These are phyloP conservation scores for Cheiracanthium punctorium DNA, from an alignment of 2,888 invertebrate species.

Conservation along the genomic window DNA sequence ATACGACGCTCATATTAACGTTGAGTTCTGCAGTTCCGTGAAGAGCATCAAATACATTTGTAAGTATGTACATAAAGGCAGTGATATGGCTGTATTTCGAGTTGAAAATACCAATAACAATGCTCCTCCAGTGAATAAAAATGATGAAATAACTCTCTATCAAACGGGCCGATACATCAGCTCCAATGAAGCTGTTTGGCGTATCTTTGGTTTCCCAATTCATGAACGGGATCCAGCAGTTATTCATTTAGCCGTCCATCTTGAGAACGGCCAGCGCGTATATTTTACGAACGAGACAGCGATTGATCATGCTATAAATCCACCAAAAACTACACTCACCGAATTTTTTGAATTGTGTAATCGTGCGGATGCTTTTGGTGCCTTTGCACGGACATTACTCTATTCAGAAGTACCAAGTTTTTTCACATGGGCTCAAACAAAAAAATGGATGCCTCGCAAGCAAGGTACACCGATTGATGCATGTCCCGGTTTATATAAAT, in stretches of 20 bases:
- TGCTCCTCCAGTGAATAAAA: no score
- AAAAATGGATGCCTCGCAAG: constrained; percentile 61
- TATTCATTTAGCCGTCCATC: constrained; percentile 39
- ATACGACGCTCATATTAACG: no score
- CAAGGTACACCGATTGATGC: constrained; percentile 34
- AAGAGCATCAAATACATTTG: no score
- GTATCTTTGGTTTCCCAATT: constrained; percentile 69
- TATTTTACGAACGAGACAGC: neutral
- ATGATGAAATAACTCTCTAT: no score
- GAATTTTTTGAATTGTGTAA: neutral
- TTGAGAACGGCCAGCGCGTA: constrained; percentile 59
- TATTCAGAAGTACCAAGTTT: neutral
- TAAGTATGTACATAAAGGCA: no score
- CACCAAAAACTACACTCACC: neutral
- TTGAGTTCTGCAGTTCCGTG: no score
- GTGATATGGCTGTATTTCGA: no score
- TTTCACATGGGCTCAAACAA: neutral
- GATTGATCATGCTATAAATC: neutral
- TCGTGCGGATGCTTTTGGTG: constrained; percentile 42
- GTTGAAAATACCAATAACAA: no score
- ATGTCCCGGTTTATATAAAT: constrained; percentile 14
- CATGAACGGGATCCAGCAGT: constrained; percentile 72
- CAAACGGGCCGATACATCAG: constrained; percentile 38
- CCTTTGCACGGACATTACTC: constrained; percentile 32
- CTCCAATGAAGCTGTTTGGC: constrained; percentile 39